Evolutionary conservation across 2,113 vertebrate species (phyloP).

Genomic region (Varanus komodoensis): DNA sequence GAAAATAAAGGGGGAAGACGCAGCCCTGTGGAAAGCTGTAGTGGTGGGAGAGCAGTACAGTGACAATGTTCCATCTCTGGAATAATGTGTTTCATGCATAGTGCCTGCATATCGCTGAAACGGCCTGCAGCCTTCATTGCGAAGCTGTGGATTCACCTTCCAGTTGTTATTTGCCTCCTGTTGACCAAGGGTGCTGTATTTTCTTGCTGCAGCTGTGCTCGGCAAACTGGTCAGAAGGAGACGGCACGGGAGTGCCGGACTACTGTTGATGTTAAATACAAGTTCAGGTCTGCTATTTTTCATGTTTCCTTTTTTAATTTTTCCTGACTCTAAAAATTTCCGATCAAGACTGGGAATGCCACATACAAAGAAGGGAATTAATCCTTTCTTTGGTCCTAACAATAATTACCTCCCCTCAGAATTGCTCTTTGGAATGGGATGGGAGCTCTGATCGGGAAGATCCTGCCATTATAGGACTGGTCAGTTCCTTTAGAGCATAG

Average conservation of each 20-base stretch:
- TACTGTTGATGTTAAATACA: too few relatives aligned
- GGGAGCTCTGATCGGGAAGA: neutral
- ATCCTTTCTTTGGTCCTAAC: neutral
- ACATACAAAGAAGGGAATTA: neutral
- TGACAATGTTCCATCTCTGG: neutral
- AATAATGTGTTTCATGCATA: constrained; percentile 41
- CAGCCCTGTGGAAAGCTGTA: neutral
- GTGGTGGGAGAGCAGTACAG: neutral
- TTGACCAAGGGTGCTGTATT: neutral
- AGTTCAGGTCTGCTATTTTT: too few relatives aligned
- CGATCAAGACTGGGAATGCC: neutral
- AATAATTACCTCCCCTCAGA: neutral
- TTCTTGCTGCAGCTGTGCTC: neutral
- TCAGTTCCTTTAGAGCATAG: neutral
- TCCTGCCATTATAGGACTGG: neutral
- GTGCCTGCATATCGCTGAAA: neutral
- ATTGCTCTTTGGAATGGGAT: neutral
- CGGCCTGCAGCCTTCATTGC: constrained; percentile 14
- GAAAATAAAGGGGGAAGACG: constrained; percentile 38
- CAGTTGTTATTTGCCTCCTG: neutral
- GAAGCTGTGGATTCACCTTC: neutral
- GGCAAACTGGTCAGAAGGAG: neutral
- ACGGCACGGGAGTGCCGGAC: neutral
- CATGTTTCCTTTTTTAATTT: too few relatives aligned
- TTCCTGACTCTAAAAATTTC: too few relatives aligned